Conservation (phyloP, 2,797 vertebrate genomes). For the Phataginus tricuspis region DNA sequence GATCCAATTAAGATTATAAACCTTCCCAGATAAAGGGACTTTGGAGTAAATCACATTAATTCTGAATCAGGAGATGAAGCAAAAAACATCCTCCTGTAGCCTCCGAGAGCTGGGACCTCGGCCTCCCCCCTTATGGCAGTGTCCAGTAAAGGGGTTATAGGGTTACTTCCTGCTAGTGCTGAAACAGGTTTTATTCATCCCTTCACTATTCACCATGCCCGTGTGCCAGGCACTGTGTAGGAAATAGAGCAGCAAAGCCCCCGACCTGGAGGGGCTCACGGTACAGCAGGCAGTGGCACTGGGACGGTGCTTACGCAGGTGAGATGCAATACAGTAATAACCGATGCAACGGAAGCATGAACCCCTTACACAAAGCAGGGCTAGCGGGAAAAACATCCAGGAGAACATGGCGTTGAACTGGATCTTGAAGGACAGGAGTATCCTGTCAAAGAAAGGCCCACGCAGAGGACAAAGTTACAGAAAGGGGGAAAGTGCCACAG, state of each 20-base stretch:
- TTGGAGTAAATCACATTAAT: background rate
- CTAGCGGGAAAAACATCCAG: background rate
- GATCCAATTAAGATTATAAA: background rate
- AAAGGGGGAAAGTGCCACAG: too few species aligned
- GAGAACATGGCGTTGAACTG: background rate
- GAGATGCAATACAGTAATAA: background rate
- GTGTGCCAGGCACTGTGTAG: background rate
- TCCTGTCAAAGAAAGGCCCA: background rate
- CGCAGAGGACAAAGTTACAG: background rate
- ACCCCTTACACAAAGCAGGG: background rate
- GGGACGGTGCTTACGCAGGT: background rate
- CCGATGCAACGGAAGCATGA: background rate
- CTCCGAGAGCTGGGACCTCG: background rate
- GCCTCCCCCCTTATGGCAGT: background rate
- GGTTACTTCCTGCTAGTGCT: background rate
- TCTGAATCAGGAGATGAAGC: conserved; percentile 8
- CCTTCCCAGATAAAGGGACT: background rate
- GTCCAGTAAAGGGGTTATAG: background rate
- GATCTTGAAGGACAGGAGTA: background rate
- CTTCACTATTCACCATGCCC: too few species aligned
- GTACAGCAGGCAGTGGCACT: background rate
- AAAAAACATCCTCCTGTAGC: background rate
- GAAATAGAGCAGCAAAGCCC: background rate
- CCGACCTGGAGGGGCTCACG: background rate
- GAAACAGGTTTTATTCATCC: background rate